Evolutionary conservation across 2,113 vertebrate species (phyloP).

Genomic region (Apistogramma diplotaenia): DNA sequence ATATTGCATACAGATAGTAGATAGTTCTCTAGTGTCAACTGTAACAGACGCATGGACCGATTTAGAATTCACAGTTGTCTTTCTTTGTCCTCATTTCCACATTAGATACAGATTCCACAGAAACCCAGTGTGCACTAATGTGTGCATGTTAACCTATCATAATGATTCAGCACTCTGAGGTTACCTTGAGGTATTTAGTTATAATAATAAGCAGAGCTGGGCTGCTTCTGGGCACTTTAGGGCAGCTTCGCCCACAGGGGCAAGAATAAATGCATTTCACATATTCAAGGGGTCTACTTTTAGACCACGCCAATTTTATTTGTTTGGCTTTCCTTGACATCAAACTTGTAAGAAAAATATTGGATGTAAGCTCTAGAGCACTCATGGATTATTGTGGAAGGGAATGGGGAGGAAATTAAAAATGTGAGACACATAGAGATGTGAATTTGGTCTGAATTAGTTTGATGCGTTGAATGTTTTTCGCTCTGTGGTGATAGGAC

Average conservation of each 20-base stretch:
- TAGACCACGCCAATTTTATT: conserved; percentile 21
- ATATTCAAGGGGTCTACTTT: background rate
- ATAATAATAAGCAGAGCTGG: background rate
- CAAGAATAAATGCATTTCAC: background rate
- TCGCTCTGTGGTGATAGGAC: background rate
- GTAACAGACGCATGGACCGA: too few relatives aligned
- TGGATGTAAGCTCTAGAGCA: background rate
- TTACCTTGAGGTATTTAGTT: background rate
- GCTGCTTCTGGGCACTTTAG: background rate
- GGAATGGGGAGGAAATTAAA: conserved; percentile 6
- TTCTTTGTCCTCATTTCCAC: background rate
- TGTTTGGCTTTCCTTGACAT: background rate
- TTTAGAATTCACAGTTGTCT: background rate
- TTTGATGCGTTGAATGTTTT: background rate
- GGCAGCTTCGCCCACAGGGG: background rate
- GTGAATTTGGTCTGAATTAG: conserved; percentile 6
- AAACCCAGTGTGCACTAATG: background rate
- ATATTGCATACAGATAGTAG: background rate
- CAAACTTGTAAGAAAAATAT: conserved; percentile 29
- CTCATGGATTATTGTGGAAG: background rate
- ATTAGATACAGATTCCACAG: background rate
- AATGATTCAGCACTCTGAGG: background rate
- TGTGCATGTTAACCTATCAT: background rate
- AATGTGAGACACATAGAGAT: background rate
- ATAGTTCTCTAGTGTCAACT: background rate